Evolutionary conservation across 2,888 invertebrate genomes (phyloP).

Genomic region (Oligia latruncula): DNA sequence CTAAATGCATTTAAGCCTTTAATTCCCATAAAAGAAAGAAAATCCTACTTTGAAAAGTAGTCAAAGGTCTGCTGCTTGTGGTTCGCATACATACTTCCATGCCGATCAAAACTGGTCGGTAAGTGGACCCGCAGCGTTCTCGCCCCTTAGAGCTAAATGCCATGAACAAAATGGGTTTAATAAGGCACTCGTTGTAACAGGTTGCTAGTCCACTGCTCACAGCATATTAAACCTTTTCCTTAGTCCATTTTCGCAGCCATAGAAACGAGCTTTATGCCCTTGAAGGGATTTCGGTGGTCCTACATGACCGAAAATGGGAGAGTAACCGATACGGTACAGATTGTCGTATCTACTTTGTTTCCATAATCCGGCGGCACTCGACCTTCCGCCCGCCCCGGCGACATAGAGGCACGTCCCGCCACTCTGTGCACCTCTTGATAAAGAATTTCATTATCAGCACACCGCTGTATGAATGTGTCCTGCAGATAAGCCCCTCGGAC

Average conservation of each 20-base stretch:
- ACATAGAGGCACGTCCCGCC: conserved; percentile 77
- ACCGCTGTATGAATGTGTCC: conserved; percentile 78
- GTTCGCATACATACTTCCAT: conserved; percentile 18
- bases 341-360: conserved; percentile 62
- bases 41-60: conserved; percentile 6
- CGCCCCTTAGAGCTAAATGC: conserved; percentile 35
- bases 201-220: conserved; percentile 46
- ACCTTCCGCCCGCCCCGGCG: conserved; percentile 66
- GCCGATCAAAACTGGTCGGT: conserved; percentile 35
- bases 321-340: conserved; percentile 46
- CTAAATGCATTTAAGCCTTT: conserved; percentile 35
- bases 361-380: conserved; percentile 63
- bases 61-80: conserved; percentile 15
- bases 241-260: conserved; percentile 34
- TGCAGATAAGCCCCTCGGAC: conserved; percentile 72
- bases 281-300: conserved; percentile 32
- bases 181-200: conserved; percentile 55
- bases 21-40: conserved; percentile 17
- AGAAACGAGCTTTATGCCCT: conserved; percentile 39
- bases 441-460: conserved; percentile 86
- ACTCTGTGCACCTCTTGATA: conserved; percentile 82
- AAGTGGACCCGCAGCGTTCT: conserved; percentile 43
- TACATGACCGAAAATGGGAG: conserved; percentile 35
- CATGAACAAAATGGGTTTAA: conserved; percentile 54
- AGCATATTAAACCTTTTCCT: conserved; percentile 40